phyloP scores from a whole-genome alignment of 2,113 vertebrate genomes.

The Trogon melanurus region DNA sequence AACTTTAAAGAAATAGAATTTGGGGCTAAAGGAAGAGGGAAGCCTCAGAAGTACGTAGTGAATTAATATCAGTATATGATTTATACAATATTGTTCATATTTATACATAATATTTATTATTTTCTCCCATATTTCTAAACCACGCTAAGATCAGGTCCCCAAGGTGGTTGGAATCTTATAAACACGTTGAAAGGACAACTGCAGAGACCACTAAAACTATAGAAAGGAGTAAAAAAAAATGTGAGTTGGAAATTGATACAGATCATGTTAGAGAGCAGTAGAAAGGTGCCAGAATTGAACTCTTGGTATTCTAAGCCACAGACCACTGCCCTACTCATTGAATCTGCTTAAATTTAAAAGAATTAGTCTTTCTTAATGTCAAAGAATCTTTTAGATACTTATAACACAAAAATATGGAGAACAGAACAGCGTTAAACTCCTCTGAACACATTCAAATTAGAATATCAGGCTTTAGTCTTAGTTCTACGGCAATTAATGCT shows the following conservation, averaged over 20 bases:
- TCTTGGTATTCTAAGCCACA: not conserved
- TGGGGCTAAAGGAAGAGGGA: not conserved
- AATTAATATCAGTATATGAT: not conserved
- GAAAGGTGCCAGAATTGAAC: not conserved
- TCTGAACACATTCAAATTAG: not conserved
- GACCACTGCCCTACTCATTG: not conserved
- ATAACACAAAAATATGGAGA: not conserved
- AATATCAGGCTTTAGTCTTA: conserved; percentile 22
- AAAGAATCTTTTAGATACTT: not conserved
- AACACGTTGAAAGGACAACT: not conserved
- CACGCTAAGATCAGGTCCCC: not conserved
- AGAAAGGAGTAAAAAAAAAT: not conserved
- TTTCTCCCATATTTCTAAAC: not conserved
- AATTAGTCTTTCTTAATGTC: not conserved
- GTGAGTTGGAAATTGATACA: not conserved
- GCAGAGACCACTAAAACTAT: not conserved
- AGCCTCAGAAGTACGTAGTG: not conserved
- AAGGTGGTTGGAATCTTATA: not conserved
- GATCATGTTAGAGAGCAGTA: not conserved
- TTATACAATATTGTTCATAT: not conserved
- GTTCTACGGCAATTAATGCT: conserved; percentile 2
- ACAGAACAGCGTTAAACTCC: not conserved
- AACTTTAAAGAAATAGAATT: not conserved
- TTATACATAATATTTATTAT: not conserved
- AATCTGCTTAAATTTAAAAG: not conserved